phyloP scores from a whole-genome alignment of 1,140 invertebrate genomes.

The Drosophila guanche region DNA sequence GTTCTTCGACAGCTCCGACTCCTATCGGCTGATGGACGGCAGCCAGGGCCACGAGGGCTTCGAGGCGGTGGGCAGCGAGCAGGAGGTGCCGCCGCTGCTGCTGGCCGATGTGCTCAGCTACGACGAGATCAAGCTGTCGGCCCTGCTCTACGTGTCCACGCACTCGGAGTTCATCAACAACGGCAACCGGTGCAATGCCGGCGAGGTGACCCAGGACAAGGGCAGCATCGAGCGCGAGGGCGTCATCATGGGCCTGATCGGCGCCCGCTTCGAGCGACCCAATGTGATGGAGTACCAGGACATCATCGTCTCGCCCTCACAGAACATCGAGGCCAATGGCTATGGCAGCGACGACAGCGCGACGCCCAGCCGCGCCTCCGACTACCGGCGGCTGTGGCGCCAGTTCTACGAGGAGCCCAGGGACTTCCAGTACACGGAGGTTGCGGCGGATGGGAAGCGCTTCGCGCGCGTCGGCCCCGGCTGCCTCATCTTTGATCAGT shows the following conservation, averaged over 20 bases:
- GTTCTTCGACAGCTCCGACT: constrained; percentile 36
- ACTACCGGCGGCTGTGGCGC: constrained; percentile 69
- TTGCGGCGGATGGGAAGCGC: constrained; percentile 7
- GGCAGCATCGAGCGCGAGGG: constrained; percentile 66
- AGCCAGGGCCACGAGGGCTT: constrained; percentile 40
- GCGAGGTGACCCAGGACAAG: constrained; percentile 76
- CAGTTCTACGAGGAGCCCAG: constrained; percentile 61
- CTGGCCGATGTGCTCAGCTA: constrained; percentile 66
- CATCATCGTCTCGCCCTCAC: constrained; percentile 84
- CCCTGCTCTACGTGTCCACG: constrained; percentile 86
- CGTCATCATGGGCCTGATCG: constrained; percentile 83
- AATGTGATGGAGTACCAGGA: constrained; percentile 86
- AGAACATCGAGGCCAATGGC: constrained; percentile 84
- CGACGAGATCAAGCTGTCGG: constrained; percentile 84
- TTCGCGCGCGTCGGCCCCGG: constrained; percentile 14
- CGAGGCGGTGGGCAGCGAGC: constrained; percentile 45
- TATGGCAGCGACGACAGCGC: constrained; percentile 56
- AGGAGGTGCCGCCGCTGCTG: constrained; percentile 40
- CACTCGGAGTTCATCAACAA: constrained; percentile 87
- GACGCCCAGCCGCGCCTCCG: not conserved
- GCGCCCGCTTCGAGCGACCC: constrained; percentile 84
- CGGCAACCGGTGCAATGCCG: constrained; percentile 85
- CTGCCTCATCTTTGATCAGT: constrained; percentile 47
- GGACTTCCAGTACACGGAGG: constrained; percentile 49
- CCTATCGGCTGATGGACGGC: constrained; percentile 39